Evolutionary conservation across 2,888 invertebrate genomes (phyloP).

Genomic region (Nomada flava): DNA sequence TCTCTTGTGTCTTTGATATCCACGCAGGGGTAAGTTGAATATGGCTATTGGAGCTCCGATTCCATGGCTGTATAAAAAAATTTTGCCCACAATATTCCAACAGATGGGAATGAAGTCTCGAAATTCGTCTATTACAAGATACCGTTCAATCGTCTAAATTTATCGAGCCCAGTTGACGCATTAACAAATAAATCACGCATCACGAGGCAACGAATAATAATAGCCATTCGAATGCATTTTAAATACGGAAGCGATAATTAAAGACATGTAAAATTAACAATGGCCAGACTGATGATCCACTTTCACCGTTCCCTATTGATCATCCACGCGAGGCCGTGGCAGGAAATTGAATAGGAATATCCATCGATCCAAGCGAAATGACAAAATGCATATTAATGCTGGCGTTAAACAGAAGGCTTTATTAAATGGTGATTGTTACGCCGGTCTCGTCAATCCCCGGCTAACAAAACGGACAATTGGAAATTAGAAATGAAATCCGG

Average conservation of each 20-base stretch:
- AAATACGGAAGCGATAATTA: constrained; percentile 43
- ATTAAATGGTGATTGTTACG: constrained; percentile 61
- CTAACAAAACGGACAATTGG: constrained; percentile 46
- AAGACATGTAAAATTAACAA: constrained; percentile 39
- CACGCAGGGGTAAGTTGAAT: too few relatives aligned
- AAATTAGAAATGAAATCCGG: constrained; percentile 48
- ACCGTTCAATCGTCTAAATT: constrained; percentile 25
- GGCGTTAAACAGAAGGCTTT: constrained; percentile 51
- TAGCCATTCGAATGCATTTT: constrained; percentile 27
- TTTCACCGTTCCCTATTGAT: constrained; percentile 46
- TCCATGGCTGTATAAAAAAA: too few relatives aligned
- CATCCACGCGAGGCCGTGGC: neutral
- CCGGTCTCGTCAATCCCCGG: constrained; percentile 22
- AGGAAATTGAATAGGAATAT: constrained; percentile 48
- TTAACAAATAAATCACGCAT: constrained; percentile 44
- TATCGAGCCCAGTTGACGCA: constrained; percentile 20
- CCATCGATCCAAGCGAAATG: constrained; percentile 36
- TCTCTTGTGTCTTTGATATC: too few relatives aligned
- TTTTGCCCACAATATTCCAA: too few relatives aligned
- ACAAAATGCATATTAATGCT: constrained; percentile 50
- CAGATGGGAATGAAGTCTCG: neutral
- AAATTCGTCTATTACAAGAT: neutral
- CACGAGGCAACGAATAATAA: constrained; percentile 20
- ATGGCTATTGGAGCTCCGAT: too few relatives aligned
- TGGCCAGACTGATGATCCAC: constrained; percentile 29